Base-by-base conservation (phyloP, 64 coral and sea anemone genomes). In the Stichodactyla mertensii region DNA sequence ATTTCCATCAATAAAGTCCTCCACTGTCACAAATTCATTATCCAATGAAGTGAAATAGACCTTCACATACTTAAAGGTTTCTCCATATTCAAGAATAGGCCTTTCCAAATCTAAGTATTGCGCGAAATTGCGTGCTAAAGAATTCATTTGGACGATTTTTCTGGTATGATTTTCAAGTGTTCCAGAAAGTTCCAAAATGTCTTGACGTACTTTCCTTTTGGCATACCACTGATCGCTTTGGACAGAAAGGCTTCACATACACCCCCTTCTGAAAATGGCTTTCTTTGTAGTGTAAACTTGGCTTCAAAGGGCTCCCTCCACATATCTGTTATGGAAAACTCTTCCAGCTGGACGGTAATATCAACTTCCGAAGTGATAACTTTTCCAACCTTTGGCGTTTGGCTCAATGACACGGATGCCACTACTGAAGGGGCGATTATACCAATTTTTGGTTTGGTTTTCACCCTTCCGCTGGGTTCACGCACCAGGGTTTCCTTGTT, bases 301-400 rank as follows among this genome's bases (percentile, higher is more conserved):
- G 59, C 88, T 78, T 87, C n/a, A 78, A 90, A 90, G 59, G 92
- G 92, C 28, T 89, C 85, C 9, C 87, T 81, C 92, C 92, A 94
- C 82, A 88, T 94, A 52, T 90, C 86, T 22, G 70, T 59, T 55
- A 90, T 55, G 58, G 79, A 87, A 80, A 88, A 94, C 71, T 94
- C 84, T 70, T 70, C 64, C 64, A 70, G n/a, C 64, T 70, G 64
- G 15, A 94, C 54, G 15, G 85, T 94, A 28, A 89, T 71, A 70
- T 89, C 82, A 6, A 66, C 74, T 61, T 90, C 78, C 14, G 92
- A 80, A 77, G 74, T 64, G 80, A 94, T 94, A 11, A 90, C n/a
- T n/a, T n/a, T n/a, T n/a, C n/a, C n/a, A n/a, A n/a, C n/a, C n/a
- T n/a, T n/a, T n/a, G n/a, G n/a, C n/a, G n/a, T n/a, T n/a, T n/a